Percentiles rank a stretch among this genome's conserved stretches.
Evolutionary conservation across 2,888 invertebrate species (phyloP).

Genomic region (Himalopsyche japonica): DNA sequence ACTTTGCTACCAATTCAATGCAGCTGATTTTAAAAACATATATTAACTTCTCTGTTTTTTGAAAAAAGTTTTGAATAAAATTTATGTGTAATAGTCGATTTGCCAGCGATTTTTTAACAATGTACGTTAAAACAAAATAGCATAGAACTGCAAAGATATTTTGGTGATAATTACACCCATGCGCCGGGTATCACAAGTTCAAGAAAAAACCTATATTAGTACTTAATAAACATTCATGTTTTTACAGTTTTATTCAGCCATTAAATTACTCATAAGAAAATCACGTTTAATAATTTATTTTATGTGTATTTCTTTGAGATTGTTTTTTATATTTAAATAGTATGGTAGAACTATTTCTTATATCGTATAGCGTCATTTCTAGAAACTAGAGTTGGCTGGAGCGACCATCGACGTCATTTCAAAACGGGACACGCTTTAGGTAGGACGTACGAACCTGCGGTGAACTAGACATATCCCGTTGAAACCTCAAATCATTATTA

Average conservation of each 20-base stretch:
- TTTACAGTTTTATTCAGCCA: too few relatives aligned
- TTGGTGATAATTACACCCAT: neutral
- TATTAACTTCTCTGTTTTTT: too few relatives aligned
- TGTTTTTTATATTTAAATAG: neutral
- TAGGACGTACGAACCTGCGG: slow-evolving; percentile 11
- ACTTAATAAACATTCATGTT: neutral
- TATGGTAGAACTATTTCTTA: neutral
- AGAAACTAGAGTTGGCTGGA: neutral
- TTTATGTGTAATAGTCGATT: too few relatives aligned
- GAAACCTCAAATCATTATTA: slow-evolving; percentile 5
- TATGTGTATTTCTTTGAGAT: too few relatives aligned
- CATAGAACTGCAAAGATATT: too few relatives aligned
- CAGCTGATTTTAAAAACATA: too few relatives aligned
- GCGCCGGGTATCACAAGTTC: neutral
- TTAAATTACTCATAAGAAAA: too few relatives aligned
- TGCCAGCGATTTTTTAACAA: too few relatives aligned
- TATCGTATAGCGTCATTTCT: neutral
- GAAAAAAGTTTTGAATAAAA: too few relatives aligned
- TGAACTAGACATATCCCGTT: slow-evolving; percentile 6
- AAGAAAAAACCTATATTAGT: neutral
- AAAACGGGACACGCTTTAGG: neutral
- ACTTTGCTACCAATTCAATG: too few relatives aligned
- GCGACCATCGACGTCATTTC: slow-evolving; percentile 13
- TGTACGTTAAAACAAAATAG: too few relatives aligned
- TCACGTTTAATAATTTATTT: too few relatives aligned